Base-by-base conservation (phyloP, 1,140 invertebrate species). In the Gerris buenoi region DNA sequence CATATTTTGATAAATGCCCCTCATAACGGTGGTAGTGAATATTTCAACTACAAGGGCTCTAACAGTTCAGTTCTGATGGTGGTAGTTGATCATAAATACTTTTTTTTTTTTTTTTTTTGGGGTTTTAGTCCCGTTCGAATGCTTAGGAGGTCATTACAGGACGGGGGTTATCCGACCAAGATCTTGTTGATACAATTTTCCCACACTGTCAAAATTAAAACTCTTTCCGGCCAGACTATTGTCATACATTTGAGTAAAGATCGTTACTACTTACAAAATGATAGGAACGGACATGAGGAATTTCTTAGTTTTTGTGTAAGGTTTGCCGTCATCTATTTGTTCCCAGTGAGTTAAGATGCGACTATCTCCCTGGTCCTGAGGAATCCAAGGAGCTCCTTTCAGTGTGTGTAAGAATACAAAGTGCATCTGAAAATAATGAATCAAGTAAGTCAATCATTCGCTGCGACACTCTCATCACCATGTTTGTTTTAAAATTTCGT, bases 361-460 rank as follows among this genome's bases (percentile, higher is more conserved):
- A 13, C 80, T 78, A 27, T 79, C 77, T 14, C 86, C 86, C 74
- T 87, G 86, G 72, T 87, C 86, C 65, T 79, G 79, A 25, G 83
- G 81, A 66, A 85, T 81, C 84, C 86, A 88, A 14, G 87, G 87
- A 1, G 86, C 85, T 10, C 86, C 86, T 77, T 88, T 88, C 18
- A 87, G 79, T 14, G 83, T 76, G 72, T 88, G 86, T 46, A 88
- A 75, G 68, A 87, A 82, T 62, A 85, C 74, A 65, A 86, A 81
- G 75, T 85, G 85, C 25, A 81, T 76, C 85, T 87, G 72, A 23
- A 75, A 74, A 33, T 27, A 27, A 13, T 1, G 25, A 62, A 65
- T 22, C n/a, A n/a, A n/a, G n/a, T n/a, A n/a, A n/a, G n/a, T n/a
- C n/a, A n/a, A n/a, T n/a, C n/a, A n/a, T n/a, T n/a, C n/a, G n/a